Conservation (phyloP, 2,113 vertebrate genomes). For the Plotosus lineatus region DNA sequence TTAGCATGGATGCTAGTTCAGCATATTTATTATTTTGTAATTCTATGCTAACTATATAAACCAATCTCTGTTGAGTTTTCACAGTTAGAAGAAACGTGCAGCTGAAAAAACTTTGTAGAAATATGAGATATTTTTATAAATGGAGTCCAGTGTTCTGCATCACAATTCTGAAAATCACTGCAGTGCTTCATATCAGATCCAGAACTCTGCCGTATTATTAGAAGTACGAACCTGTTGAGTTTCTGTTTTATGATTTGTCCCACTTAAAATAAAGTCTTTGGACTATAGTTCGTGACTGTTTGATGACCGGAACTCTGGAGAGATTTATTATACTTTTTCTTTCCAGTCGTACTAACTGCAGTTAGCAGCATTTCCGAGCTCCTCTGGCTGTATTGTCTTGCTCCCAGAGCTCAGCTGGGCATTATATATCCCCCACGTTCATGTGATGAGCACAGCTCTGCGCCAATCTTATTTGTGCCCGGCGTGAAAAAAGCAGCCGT, state of each 20-base stretch:
- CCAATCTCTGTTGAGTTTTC: background rate
- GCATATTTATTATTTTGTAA: background rate
- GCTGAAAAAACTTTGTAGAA: background rate
- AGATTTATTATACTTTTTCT: background rate
- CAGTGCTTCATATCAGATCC: background rate
- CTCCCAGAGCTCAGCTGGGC: conserved; percentile 46
- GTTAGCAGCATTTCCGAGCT: conserved; percentile 40
- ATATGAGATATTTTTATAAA: background rate
- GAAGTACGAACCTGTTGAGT: background rate
- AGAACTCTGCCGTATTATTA: background rate
- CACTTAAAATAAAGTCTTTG: background rate
- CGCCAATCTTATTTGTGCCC: conserved; percentile 62
- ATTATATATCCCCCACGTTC: conserved; percentile 43
- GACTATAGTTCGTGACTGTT: background rate
- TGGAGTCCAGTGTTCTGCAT: too few relatives aligned
- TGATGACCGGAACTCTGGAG: background rate
- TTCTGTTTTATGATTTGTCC: background rate
- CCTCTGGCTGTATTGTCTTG: conserved; percentile 22
- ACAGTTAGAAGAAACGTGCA: background rate
- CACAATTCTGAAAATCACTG: background rate
- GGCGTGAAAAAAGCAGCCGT: conserved; percentile 47
- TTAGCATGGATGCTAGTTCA: background rate
- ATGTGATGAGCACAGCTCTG: conserved; percentile 42
- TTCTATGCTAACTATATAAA: background rate
- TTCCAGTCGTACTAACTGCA: background rate